These are phyloP conservation scores for Sepiola atlantica DNA, from an alignment of 2,888 invertebrate species.

Conservation along the genomic window DNA sequence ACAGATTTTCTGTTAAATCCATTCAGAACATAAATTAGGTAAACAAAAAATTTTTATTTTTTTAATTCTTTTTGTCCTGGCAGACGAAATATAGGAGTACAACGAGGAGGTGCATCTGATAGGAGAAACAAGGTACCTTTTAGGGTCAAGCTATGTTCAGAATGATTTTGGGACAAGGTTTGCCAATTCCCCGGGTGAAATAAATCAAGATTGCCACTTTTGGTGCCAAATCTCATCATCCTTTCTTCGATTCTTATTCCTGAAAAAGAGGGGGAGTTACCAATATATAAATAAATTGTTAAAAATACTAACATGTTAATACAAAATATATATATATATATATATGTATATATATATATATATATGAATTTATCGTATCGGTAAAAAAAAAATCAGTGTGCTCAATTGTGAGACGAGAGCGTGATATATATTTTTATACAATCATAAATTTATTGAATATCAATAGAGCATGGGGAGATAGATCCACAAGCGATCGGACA, in stretches of 20 bases:
- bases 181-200: constrained; percentile 38
- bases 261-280: not conserved
- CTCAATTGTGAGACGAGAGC: too few species aligned
- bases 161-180: not conserved
- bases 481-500: too few species aligned
- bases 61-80: not conserved
- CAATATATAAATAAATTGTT: not conserved
- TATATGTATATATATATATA: too few species aligned
- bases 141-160: constrained; percentile 23
- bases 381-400: too few species aligned
- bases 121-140: constrained; percentile 41
- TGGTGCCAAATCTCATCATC: constrained; percentile 41
- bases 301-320: not conserved
- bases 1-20: not conserved
- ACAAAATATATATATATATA: not conserved
- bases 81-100: not conserved
- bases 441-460: too few species aligned
- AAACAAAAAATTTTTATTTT: not conserved
- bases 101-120: not conserved
- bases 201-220: constrained; percentile 25
- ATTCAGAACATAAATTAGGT: not conserved
- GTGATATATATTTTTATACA: too few species aligned
- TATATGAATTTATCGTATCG: too few species aligned
- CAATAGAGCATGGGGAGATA: too few species aligned
- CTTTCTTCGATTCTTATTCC: constrained; percentile 47